A percentile compares a stretch with the other conserved stretches of the same genome.
phyloP scores from a whole-genome alignment of 2,888 invertebrate genomes.

The Acrobasis suavella region DNA sequence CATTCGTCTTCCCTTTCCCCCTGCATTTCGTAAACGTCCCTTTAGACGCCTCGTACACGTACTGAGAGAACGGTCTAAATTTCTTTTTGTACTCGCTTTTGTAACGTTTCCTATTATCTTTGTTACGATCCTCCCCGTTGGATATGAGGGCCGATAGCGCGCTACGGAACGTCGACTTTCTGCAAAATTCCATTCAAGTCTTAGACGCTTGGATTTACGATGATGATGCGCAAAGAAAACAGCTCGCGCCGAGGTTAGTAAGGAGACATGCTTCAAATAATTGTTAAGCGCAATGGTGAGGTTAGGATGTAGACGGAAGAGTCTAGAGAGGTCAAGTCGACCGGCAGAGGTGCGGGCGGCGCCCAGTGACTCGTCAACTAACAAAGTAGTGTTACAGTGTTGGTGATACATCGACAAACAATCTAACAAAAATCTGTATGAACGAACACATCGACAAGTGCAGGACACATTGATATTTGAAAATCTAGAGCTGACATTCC shows the following conservation, averaged over 20 bases:
- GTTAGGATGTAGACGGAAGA: slow-evolving; percentile 76
- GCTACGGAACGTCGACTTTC: slow-evolving; percentile 83
- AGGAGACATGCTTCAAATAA: slow-evolving; percentile 80
- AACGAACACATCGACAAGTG: slow-evolving; percentile 77
- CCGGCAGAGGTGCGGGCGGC: slow-evolving; percentile 57
- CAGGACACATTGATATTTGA: slow-evolving; percentile 65
- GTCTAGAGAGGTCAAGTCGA: slow-evolving; percentile 60
- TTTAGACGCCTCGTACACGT: slow-evolving; percentile 88
- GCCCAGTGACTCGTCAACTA: slow-evolving; percentile 47
- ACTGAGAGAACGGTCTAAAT: slow-evolving; percentile 91
- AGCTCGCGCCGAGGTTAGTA: slow-evolving; percentile 79
- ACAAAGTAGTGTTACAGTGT: slow-evolving; percentile 64
- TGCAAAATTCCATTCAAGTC: slow-evolving; percentile 81
- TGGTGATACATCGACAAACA: slow-evolving; percentile 80
- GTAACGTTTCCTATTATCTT: slow-evolving; percentile 85
- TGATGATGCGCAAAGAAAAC: slow-evolving; percentile 79
- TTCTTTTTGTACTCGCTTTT: slow-evolving; percentile 92
- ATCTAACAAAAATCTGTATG: slow-evolving; percentile 75
- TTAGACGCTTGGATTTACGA: slow-evolving; percentile 72
- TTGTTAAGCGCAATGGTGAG: slow-evolving; percentile 80
- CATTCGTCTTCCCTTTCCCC: slow-evolving; percentile 84
- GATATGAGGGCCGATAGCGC: slow-evolving; percentile 82
- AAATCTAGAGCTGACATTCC: slow-evolving; percentile 77
- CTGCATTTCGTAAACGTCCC: slow-evolving; percentile 85
- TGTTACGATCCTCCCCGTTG: slow-evolving; percentile 84